Base-by-base conservation (phyloP, 2,113 vertebrate species). In the Pelecanus crispus region DNA sequence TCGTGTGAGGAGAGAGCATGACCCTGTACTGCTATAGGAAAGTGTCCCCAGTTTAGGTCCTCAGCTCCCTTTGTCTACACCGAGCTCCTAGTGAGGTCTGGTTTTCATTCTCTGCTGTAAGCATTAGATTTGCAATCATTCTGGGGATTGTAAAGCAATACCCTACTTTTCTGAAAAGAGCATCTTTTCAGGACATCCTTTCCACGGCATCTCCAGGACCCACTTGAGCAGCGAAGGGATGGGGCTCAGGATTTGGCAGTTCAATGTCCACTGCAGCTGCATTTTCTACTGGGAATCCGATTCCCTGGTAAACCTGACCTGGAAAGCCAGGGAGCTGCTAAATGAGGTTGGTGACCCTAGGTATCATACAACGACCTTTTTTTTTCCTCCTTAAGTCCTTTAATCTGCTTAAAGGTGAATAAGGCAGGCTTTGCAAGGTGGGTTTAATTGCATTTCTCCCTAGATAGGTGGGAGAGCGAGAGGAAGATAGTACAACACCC, bases 1-100 rank as follows among this genome's bases (percentile, higher is more conserved):
- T 75, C 0, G 0, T 38, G 53, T 38, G 67, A 53, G 58, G 71
- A 44, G 11, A 49, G 42, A 17, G 58, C 2, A 25, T n/a, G 20
- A 68, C 72, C 36, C 61, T 61, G 36, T 77, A 58, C 75, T 45
- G 14, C 22, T 3, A 2, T 34, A 52, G 86, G 28, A 34, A 31
- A 7, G 10, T 59, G 71, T 40, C 22, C 32, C 32, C 21, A 8
- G 2, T 20, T 71, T 3, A 34, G 42, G 7, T 32, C 32, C 32
- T 66, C 58, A 73, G 53, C 49, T 68, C 29, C 40, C 20, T 29
- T 34, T 59, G 38, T 6, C 31, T 71, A 2, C 17, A 52, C 44
- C 0, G 1, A 24, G 28, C 53, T 81, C 42, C 32, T n/a, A 38
- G 6, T 6, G 14, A 56, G 40, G 10, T 32, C 62, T 50, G 70